Evolutionary conservation across 2,888 invertebrate genomes (phyloP).

Genomic region (Noctuana brunneofusca): DNA sequence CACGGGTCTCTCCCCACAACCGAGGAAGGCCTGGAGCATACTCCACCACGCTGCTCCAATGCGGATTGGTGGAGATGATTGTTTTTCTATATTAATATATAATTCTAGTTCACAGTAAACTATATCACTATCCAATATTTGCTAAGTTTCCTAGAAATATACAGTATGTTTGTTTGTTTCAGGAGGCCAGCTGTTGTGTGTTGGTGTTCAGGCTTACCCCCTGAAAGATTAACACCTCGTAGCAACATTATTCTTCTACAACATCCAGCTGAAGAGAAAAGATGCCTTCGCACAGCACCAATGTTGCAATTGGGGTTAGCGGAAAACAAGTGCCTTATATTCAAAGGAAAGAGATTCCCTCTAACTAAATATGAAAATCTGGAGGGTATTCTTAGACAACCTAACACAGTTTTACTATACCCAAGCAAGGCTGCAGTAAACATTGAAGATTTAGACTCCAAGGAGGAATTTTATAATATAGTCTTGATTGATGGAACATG

Average conservation of each 20-base stretch:
- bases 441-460: constrained; percentile 79
- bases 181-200: constrained; percentile 94
- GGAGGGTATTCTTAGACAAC: constrained; percentile 84
- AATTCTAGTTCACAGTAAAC: too few relatives aligned
- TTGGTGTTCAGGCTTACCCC: constrained; percentile 93
- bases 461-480: constrained; percentile 86
- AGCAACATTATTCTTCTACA: constrained; percentile 92
- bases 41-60: too few relatives aligned
- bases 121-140: too few relatives aligned
- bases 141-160: constrained; percentile 48
- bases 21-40: too few relatives aligned
- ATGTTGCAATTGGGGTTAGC: constrained; percentile 92
- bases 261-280: constrained; percentile 96
- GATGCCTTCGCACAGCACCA: constrained; percentile 93
- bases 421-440: constrained; percentile 90
- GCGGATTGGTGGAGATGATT: too few relatives aligned
- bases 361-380: constrained; percentile 85
- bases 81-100: too few relatives aligned
- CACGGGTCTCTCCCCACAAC: too few relatives aligned
- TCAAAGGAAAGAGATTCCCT: constrained; percentile 93
- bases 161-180: constrained; percentile 83
- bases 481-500: constrained; percentile 96
- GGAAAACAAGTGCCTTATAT: constrained; percentile 89
- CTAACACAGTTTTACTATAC: constrained; percentile 90
- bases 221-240: constrained; percentile 85